These are phyloP conservation scores for Lysiphlebus fabarum DNA, from an alignment of 1,140 invertebrate genomes.

Conservation along the genomic window DNA sequence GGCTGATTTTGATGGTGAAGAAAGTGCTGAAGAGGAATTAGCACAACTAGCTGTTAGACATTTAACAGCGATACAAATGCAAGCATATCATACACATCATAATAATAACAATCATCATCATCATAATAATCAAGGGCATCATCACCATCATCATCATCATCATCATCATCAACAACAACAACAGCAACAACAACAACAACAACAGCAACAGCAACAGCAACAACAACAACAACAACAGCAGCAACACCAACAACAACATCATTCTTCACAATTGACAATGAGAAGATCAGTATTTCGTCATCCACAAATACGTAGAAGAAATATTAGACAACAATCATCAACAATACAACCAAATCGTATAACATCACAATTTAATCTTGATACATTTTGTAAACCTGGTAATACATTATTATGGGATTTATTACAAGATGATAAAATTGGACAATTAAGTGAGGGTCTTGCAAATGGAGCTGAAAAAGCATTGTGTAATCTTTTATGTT, in stretches of 20 bases:
- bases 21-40: constrained; percentile 84
- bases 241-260: constrained; percentile 20
- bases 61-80: constrained; percentile 52
- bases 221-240: constrained; percentile 19
- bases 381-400: constrained; percentile 81
- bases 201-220: constrained; percentile 11
- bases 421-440: constrained; percentile 85
- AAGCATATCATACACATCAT: constrained; percentile 48
- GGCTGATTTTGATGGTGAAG: constrained; percentile 91
- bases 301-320: constrained; percentile 33
- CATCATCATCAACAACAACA: constrained; percentile 24
- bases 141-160: constrained; percentile 11
- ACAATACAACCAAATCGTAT: constrained; percentile 31
- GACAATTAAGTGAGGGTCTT: constrained; percentile 80
- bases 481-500: constrained; percentile 82
- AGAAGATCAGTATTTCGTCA: constrained; percentile 42
- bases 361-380: constrained; percentile 64
- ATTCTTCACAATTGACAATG: constrained; percentile 39
- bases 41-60: constrained; percentile 68
- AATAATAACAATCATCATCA: constrained; percentile 34
- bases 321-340: constrained; percentile 18
- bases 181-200: constrained; percentile 4
- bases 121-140: constrained; percentile 2
- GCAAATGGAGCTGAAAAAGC: constrained; percentile 89
- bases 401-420: constrained; percentile 92